These are phyloP conservation scores for Lasiurus cinereus DNA, from an alignment of 2,113 vertebrate genomes.

Conservation along the genomic window DNA sequence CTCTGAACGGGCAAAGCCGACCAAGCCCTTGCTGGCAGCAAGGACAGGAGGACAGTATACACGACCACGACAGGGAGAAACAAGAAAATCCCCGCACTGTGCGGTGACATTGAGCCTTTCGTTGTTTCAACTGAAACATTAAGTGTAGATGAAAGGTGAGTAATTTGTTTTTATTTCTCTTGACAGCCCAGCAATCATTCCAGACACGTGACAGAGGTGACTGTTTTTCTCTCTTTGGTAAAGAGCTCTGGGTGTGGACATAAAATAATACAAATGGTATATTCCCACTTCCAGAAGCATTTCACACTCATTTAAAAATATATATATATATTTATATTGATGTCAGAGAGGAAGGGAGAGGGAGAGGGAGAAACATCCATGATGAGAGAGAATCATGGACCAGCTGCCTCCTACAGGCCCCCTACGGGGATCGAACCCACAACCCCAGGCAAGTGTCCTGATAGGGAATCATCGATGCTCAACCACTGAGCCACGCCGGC, in stretches of 20 bases:
- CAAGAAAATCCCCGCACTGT: not conserved
- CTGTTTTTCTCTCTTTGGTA: not conserved
- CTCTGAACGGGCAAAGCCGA: not conserved
- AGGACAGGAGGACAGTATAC: not conserved
- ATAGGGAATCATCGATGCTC: too few relatives aligned
- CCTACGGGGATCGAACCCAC: too few relatives aligned
- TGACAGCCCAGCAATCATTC: not conserved
- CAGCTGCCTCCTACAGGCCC: too few relatives aligned
- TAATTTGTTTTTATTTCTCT: conserved; percentile 13
- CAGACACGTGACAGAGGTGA: not conserved
- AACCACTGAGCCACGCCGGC: too few relatives aligned
- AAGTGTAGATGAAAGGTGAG: not conserved
- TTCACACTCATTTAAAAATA: not conserved
- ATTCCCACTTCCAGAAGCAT: not conserved
- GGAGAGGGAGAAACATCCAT: too few relatives aligned
- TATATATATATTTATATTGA: too few relatives aligned
- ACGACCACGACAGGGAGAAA: not conserved
- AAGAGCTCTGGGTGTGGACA: not conserved
- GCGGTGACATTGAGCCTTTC: not conserved
- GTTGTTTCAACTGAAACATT: not conserved
- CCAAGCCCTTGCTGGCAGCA: not conserved
- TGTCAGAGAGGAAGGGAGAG: too few relatives aligned
- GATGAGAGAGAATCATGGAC: too few relatives aligned
- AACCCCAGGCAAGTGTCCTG: too few relatives aligned
- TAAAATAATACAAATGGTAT: not conserved